Base-by-base conservation (phyloP, 2,113 vertebrate species). In the Microcebus ravelobensis region DNA sequence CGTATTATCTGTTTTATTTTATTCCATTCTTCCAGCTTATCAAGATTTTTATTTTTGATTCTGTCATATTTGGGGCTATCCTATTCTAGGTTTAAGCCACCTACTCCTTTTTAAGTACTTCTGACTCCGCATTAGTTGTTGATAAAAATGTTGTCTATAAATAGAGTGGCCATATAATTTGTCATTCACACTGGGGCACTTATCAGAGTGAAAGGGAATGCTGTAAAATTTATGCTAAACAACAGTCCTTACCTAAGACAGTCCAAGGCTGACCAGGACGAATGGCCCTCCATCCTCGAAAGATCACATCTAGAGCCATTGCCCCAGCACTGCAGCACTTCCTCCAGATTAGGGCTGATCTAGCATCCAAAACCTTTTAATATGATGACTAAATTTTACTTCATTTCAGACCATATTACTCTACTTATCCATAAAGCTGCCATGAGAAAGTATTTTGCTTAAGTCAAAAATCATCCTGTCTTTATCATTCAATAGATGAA, bases 391-490 rank as follows among this genome's bases (percentile, higher is more conserved):
- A 76, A 50, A 13, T 63, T 79, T 65, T 34, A 83, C 52, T 27
- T 86, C 27, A 70, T 61, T 76, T 88, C 21, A 80, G 55, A 34
- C 39, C 50, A 27, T 27, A 42, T n/a, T 50, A 70, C 8, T 91
- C 31, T n/a, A 74, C 23, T 88, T 73, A 80, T 50, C 93, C 36
- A 48, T 42, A 36, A 50, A 27, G 8, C 15, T 83, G 11, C 63
- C 65, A 57, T 25, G 42, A 85, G 52, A 86, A 82, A 81, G n/a
- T 82, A 77, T 31, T 34, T 74, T 80, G 21, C 42, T 79, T 80
- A 84, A 80, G 18, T 55, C 88, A 45, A 96, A 96, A 77, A 77
- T 80, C 39, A 74, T 39, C 55, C 85, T 88, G 3, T n/a, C 76
- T 39, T 91, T 8, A 92, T 9, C 39, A 82, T 87, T 82, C 29